A percentile compares a stretch with the other conserved stretches of the same genome.
These are phyloP conservation scores for Triplophysa rosa DNA, from an alignment of 2,113 vertebrate species.

Conservation along the genomic window DNA sequence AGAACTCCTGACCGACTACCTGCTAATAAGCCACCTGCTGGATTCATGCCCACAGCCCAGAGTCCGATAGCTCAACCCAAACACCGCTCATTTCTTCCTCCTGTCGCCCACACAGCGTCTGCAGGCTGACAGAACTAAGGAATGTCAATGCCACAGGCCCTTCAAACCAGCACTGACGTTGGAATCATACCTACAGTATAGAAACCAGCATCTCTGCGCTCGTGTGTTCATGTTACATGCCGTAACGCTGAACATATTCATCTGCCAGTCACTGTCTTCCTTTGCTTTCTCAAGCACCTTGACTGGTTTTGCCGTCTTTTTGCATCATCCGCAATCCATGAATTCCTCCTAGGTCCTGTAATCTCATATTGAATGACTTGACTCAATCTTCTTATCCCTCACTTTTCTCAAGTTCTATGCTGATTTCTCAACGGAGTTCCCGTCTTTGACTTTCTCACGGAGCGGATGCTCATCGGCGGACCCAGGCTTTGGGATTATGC, in stretches of 20 bases:
- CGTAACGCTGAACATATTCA: neutral
- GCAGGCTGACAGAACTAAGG: constrained; percentile 27
- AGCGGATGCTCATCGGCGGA: constrained; percentile 20
- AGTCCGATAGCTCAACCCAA: constrained; percentile 14
- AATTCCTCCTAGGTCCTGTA: neutral
- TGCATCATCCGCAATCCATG: constrained; percentile 7
- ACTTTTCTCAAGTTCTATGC: constrained; percentile 36
- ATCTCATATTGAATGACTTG: constrained; percentile 17
- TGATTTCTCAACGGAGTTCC: constrained; percentile 62
- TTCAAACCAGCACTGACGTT: neutral
- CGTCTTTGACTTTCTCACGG: constrained; percentile 59
- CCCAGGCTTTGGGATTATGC: constrained; percentile 69
- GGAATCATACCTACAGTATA: neutral
- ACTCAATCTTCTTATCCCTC: neutral
- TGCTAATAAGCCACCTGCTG: constrained; percentile 36
- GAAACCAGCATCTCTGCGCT: neutral
- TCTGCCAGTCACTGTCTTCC: neutral
- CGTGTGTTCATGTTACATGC: neutral
- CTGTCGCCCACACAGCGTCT: constrained; percentile 35
- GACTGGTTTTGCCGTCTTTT: neutral
- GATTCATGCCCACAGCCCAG: neutral
- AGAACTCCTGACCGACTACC: neutral
- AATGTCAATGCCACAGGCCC: constrained; percentile 9
- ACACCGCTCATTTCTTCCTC: constrained; percentile 29
- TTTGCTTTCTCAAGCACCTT: neutral